A percentile compares a stretch with the other conserved stretches of the same genome.
phyloP scores from a whole-genome alignment of 2,797 vertebrate genomes.

The Caiman crocodilus region DNA sequence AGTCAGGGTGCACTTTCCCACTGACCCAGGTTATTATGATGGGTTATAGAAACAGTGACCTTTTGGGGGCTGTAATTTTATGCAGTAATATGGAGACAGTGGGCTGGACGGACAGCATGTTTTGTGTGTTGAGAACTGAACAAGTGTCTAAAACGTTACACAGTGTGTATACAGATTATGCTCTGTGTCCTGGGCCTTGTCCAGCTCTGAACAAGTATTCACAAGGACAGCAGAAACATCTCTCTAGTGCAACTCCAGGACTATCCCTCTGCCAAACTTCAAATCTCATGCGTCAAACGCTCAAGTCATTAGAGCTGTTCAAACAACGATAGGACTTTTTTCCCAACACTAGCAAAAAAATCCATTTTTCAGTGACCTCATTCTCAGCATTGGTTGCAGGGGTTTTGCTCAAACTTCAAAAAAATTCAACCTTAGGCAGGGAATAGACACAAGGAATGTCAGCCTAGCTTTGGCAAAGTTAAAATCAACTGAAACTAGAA shows the following conservation, averaged over 20 bases:
- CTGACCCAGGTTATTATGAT: neutral
- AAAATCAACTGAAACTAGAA: neutral
- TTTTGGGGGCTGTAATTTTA: neutral
- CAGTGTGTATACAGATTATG: neutral
- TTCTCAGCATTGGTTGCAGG: neutral
- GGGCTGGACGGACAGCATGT: neutral
- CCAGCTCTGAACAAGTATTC: neutral
- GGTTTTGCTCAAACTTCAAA: neutral
- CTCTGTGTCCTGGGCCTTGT: neutral
- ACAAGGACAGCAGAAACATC: neutral
- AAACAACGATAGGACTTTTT: neutral
- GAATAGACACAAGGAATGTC: neutral
- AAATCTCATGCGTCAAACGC: neutral
- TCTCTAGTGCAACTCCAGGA: neutral
- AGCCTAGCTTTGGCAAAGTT: neutral
- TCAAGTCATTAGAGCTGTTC: neutral
- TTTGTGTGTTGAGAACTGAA: too few species aligned
- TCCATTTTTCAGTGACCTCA: neutral
- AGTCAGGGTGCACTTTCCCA: neutral
- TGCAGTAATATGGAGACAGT: neutral
- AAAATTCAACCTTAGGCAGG: neutral
- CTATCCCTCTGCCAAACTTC: neutral
- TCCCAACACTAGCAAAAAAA: too few species aligned
- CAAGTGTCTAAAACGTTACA: neutral
- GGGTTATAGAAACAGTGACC: neutral